These are phyloP conservation scores for Spea bombifrons DNA, from an alignment of 2,113 vertebrate species.

Conservation along the genomic window DNA sequence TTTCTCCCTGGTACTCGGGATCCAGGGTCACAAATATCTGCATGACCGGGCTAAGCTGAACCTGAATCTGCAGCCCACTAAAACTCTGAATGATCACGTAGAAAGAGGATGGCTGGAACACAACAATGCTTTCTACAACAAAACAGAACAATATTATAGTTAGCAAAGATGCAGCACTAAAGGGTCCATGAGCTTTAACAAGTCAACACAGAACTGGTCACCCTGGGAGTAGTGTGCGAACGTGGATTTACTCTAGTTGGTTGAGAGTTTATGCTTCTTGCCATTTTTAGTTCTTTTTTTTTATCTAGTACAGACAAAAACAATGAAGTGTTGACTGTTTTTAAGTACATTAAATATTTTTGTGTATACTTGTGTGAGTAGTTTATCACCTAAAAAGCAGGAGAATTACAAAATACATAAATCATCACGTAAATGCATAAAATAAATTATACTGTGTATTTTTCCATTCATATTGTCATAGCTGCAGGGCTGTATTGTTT, in stretches of 20 bases:
- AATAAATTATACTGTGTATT: too few relatives aligned
- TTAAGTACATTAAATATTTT: too few relatives aligned
- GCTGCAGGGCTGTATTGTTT: too few relatives aligned
- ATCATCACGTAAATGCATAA: too few relatives aligned
- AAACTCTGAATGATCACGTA: conserved; percentile 60
- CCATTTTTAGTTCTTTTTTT: too few relatives aligned
- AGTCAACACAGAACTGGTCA: not conserved
- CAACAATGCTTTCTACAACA: conserved; percentile 61
- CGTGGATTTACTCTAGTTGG: not conserved
- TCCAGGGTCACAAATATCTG: conserved; percentile 61
- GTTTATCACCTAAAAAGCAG: too few relatives aligned
- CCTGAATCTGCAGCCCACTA: conserved; percentile 58
- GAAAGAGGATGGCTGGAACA: conserved; percentile 62
- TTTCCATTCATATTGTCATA: too few relatives aligned
- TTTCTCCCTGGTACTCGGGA: conserved; percentile 39
- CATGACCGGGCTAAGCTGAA: conserved; percentile 66
- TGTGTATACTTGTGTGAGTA: too few relatives aligned
- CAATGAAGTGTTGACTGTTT: too few relatives aligned
- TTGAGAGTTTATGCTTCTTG: too few relatives aligned
- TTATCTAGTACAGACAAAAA: too few relatives aligned
- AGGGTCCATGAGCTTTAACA: not conserved
- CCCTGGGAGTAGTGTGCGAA: not conserved
- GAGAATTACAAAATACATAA: too few relatives aligned
- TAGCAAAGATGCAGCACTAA: not conserved
- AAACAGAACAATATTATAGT: not conserved